These are phyloP conservation scores for Tethya wilhelma DNA, from an alignment of 37 sponge, comb jelly and placozoan genomes.

Conservation along the genomic window DNA sequence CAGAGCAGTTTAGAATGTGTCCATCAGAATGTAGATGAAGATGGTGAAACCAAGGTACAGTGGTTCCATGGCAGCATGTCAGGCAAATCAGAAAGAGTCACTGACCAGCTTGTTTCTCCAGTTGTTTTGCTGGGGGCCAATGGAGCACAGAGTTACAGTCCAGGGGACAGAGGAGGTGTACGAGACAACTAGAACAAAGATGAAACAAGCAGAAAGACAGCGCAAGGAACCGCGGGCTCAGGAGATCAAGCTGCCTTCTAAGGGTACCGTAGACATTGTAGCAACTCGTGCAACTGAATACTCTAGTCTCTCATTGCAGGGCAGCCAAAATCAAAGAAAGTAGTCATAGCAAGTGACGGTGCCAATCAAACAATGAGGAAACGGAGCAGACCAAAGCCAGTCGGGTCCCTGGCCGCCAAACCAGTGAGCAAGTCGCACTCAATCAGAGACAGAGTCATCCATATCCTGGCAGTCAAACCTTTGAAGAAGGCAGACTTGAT, in stretches of 20 bases:
- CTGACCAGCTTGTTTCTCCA: background rate
- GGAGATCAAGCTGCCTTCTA: slow-evolving; percentile 19
- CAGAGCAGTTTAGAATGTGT: slow-evolving; percentile 68
- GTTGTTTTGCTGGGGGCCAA: slow-evolving; percentile 41
- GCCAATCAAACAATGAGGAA: too few relatives aligned
- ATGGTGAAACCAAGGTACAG: background rate
- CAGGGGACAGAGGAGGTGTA: slow-evolving; percentile 80
- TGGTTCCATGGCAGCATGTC: too few relatives aligned
- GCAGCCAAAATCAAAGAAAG: too few relatives aligned
- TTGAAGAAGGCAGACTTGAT: slow-evolving; percentile 45
- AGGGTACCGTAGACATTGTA: background rate
- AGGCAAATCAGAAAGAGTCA: background rate
- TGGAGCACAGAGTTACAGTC: slow-evolving; percentile 51
- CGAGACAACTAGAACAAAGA: slow-evolving; percentile 51
- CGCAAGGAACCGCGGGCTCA: slow-evolving; percentile 46
- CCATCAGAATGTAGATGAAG: slow-evolving; percentile 37
- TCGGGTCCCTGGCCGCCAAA: too few relatives aligned
- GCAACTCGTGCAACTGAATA: background rate
- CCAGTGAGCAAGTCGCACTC: too few relatives aligned
- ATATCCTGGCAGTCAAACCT: slow-evolving; percentile 66
- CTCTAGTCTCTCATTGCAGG: background rate
- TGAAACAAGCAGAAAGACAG: slow-evolving; percentile 62
- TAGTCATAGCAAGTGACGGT: too few relatives aligned
- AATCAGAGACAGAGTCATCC: slow-evolving; percentile 67
- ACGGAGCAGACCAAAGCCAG: too few relatives aligned